A percentile compares a stretch with the other conserved stretches of the same genome.
Evolutionary conservation across 2,888 invertebrate species (phyloP).

Genomic region (Eupithecia pulchellata): DNA sequence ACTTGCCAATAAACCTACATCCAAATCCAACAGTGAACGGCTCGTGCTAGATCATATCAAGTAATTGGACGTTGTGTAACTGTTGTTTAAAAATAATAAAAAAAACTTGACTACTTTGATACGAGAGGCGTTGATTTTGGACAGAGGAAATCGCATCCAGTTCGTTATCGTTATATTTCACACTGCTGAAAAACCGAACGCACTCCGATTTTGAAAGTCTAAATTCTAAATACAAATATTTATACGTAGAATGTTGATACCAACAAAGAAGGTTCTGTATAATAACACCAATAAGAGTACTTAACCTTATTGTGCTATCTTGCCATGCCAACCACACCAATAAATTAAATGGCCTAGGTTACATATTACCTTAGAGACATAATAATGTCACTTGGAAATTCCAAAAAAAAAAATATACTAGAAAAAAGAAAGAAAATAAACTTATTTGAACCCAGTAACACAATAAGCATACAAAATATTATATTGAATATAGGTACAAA

Average conservation of each 20-base stretch:
- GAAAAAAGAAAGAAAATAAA: too few species aligned
- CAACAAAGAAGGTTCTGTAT: too few species aligned
- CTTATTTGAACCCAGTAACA: too few species aligned
- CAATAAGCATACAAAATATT: too few species aligned
- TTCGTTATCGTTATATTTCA: too few species aligned
- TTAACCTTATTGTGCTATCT: too few species aligned
- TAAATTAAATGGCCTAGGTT: not conserved
- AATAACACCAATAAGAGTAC: too few species aligned
- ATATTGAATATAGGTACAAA: too few species aligned
- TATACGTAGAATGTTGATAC: too few species aligned
- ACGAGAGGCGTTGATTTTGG: too few species aligned
- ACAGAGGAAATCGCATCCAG: too few species aligned
- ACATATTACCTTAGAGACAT: not conserved
- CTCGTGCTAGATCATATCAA: constrained; percentile 20
- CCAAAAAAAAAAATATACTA: not conserved
- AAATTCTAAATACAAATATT: not conserved
- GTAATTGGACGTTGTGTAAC: constrained; percentile 25
- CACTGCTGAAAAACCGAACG: not conserved
- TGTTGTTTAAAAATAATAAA: constrained; percentile 1
- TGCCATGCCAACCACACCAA: not conserved
- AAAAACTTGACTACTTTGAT: too few species aligned
- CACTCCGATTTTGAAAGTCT: not conserved
- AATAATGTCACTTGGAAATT: not conserved
- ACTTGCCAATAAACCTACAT: not conserved
- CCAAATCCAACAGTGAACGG: not conserved